phyloP scores from a whole-genome alignment of 2,797 vertebrate species.

The Oreonectes daqikongensis region DNA sequence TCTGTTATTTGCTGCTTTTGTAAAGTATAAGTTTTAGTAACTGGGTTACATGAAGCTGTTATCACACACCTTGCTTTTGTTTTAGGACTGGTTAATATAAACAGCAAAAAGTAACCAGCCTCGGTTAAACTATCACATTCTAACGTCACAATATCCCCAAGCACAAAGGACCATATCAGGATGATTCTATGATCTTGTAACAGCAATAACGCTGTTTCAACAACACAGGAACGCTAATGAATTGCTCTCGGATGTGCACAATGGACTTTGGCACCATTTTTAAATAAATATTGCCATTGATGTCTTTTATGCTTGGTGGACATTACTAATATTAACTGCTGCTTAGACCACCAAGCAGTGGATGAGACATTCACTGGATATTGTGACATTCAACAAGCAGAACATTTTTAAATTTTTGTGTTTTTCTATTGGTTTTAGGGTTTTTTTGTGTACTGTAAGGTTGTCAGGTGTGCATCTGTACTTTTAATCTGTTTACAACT shows the following conservation, averaged over 20 bases:
- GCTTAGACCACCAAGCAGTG: constrained; percentile 4
- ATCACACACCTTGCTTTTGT: constrained; percentile 11
- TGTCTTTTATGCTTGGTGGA: neutral
- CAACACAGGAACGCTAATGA: constrained; percentile 41
- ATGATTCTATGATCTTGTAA: constrained; percentile 42
- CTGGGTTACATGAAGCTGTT: constrained; percentile 1
- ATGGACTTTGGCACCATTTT: constrained; percentile 45
- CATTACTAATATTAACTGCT: constrained; percentile 13
- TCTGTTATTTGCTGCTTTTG: constrained; percentile 19
- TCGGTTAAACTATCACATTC: constrained; percentile 52
- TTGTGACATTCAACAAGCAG: neutral
- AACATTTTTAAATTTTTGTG: neutral
- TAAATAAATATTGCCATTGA: neutral
- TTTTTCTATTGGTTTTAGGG: neutral
- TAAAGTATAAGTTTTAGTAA: neutral
- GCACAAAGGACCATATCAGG: constrained; percentile 23
- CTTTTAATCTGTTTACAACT: neutral
- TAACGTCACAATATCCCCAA: constrained; percentile 20
- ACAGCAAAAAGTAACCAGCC: constrained; percentile 40
- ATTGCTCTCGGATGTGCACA: constrained; percentile 46
- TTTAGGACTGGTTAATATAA: constrained; percentile 30
- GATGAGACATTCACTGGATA: neutral
- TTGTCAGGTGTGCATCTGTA: neutral
- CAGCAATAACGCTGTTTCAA: constrained; percentile 46
- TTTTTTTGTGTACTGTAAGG: neutral